These are phyloP conservation scores for Oligia latruncula DNA, from an alignment of 2,888 invertebrate species.

Conservation along the genomic window DNA sequence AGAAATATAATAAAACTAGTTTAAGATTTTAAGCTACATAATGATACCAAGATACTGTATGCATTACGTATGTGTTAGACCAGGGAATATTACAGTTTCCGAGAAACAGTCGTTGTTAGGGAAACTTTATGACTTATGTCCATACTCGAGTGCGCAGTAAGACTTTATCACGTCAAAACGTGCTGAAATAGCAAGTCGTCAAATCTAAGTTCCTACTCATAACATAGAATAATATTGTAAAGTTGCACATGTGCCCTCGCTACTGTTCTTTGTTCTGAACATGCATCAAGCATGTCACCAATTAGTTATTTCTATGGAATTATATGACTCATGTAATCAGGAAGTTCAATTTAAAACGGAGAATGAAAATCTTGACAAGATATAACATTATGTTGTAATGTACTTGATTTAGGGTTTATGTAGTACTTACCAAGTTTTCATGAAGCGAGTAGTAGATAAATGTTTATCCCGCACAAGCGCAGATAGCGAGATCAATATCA, in stretches of 20 bases:
- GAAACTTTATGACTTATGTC: slow-evolving; percentile 8
- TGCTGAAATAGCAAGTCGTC: slow-evolving; percentile 33
- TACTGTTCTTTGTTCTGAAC: slow-evolving; percentile 39
- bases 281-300: slow-evolving; percentile 9
- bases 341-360: slow-evolving; percentile 2
- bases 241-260: slow-evolving; percentile 15
- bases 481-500: background rate
- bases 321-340: slow-evolving; percentile 9
- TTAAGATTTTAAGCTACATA: background rate
- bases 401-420: background rate
- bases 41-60: background rate
- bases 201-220: slow-evolving; percentile 40
- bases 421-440: background rate
- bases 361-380: background rate
- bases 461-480: background rate
- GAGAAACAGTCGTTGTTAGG: background rate
- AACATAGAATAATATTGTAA: slow-evolving; percentile 9
- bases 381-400: background rate
- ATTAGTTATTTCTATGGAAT: slow-evolving; percentile 16
- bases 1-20: background rate
- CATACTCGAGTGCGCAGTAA: background rate
- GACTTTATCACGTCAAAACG: slow-evolving; percentile 17
- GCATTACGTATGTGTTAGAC: background rate
- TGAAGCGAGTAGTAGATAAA: background rate
- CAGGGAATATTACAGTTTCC: background rate